phyloP scores from a whole-genome alignment of 2,797 vertebrate species.

The Mallotus villosus region DNA sequence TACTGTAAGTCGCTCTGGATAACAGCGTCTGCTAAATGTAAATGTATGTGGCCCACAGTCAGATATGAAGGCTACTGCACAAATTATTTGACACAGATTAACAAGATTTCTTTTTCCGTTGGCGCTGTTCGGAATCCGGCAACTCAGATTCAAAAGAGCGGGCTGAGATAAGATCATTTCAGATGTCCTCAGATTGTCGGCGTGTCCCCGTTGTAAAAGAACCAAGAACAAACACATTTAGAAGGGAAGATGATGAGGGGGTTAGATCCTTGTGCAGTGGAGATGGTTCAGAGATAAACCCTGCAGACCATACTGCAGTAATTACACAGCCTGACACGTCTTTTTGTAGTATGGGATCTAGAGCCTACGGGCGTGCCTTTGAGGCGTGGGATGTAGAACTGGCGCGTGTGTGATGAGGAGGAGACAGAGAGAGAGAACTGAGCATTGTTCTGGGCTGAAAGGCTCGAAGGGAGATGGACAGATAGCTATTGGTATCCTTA shows the following conservation, averaged over 20 bases:
- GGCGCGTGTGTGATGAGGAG: neutral
- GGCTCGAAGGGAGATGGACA: neutral
- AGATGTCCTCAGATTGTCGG: no score
- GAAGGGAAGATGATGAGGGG: neutral
- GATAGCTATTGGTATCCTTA: conserved; percentile 38
- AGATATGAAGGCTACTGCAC: no score
- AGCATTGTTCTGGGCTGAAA: conserved; percentile 7
- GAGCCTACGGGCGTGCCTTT: neutral
- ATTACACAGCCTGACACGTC: neutral
- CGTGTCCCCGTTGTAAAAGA: neutral
- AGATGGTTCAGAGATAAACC: conserved; percentile 1
- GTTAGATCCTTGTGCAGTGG: neutral
- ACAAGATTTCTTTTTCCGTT: no score
- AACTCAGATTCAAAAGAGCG: no score
- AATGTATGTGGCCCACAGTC: no score
- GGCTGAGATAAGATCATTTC: no score
- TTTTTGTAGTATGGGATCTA: neutral
- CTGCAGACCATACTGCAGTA: neutral
- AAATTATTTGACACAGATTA: no score
- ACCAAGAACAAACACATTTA: neutral
- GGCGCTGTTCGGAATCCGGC: no score
- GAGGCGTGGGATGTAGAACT: neutral
- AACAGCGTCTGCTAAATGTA: no score
- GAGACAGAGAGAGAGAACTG: conserved; percentile 24
- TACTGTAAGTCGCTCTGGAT: no score